Percentiles rank a stretch among this genome's conserved stretches.
phyloP scores from a whole-genome alignment of 1,140 invertebrate species.

The Goniozus legneri region DNA sequence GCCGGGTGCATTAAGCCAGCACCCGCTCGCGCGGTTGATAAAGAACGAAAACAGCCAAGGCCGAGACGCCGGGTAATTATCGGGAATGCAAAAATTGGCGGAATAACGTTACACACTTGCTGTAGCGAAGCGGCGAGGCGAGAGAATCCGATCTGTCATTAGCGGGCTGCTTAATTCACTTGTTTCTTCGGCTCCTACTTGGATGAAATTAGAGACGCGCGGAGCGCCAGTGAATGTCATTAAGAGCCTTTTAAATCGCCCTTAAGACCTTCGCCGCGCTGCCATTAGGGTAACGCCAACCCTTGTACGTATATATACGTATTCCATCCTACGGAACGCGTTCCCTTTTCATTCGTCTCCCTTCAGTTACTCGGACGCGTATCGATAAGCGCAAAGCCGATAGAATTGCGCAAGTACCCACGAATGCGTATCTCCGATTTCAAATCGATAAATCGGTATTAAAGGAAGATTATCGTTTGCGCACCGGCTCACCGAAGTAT shows the following conservation, averaged over 20 bases:
- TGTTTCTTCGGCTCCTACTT: slow-evolving; percentile 49
- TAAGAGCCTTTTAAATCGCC: slow-evolving; percentile 49
- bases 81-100: slow-evolving; percentile 22
- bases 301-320: slow-evolving; percentile 39
- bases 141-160: slow-evolving; percentile 46
- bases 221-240: slow-evolving; percentile 38
- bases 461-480: too few species aligned
- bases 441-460: too few species aligned
- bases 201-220: slow-evolving; percentile 45
- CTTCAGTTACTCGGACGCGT: not conserved
- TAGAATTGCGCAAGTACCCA: not conserved
- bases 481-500: too few species aligned
- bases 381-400: too few species aligned
- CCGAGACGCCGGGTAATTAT: too few species aligned
- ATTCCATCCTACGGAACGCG: too few species aligned
- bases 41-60: too few species aligned
- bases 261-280: slow-evolving; percentile 36
- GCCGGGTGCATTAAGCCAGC: too few species aligned
- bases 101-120: slow-evolving; percentile 25
- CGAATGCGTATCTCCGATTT: too few species aligned
- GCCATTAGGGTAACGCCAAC: slow-evolving; percentile 43
- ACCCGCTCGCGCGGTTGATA: too few species aligned
- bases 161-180: slow-evolving; percentile 47
- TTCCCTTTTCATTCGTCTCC: slow-evolving; percentile 25
- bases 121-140: slow-evolving; percentile 6